These are phyloP conservation scores for Latrodectus geometricus DNA, from an alignment of 1,140 invertebrate species.

Conservation along the genomic window DNA sequence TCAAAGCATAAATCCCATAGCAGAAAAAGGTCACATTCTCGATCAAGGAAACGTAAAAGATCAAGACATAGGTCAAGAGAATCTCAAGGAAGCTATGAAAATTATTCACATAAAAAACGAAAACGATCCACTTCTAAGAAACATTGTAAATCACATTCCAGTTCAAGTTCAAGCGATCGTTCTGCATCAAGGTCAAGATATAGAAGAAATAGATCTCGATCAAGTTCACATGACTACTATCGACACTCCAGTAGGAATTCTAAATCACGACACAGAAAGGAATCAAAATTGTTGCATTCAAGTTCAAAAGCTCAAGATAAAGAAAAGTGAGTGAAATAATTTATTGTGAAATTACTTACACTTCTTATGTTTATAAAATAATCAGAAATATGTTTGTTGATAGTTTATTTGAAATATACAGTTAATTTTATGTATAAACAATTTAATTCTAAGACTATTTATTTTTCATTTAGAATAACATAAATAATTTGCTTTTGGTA, in stretches of 20 bases:
- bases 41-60: conserved; percentile 5
- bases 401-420: no score
- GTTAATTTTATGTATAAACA: no score
- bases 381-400: no score
- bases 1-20: neutral
- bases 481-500: no score
- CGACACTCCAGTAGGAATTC: neutral
- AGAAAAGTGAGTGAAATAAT: conserved; percentile 9
- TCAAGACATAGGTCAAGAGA: neutral
- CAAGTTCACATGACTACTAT: neutral
- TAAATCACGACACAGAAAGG: neutral
- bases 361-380: neutral
- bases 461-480: no score
- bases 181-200: conserved; percentile 6
- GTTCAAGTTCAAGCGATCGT: neutral
- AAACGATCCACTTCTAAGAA: conserved; percentile 2
- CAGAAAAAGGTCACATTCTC: neutral
- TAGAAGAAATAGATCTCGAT: conserved; percentile 8
- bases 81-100: neutral
- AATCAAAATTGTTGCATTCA: neutral
- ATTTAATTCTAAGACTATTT: no score
- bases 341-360: neutral
- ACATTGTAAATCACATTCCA: neutral
- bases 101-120: neutral
- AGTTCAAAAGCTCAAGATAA: conserved; percentile 23